Conservation (phyloP, 2,113 vertebrate genomes). For the Mustelus asterias region DNA sequence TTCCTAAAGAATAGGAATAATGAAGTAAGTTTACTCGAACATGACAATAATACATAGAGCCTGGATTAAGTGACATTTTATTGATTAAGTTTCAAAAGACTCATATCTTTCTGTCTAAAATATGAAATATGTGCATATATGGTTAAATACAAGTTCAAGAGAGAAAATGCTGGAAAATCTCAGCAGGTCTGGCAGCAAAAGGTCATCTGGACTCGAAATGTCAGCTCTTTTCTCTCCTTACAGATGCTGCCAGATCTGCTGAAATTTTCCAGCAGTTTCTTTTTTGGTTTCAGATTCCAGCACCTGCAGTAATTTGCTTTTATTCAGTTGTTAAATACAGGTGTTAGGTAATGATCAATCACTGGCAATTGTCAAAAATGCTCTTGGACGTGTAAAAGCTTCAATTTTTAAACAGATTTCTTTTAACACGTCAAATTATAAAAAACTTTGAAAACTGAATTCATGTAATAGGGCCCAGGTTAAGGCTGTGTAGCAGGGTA, state of each 20-base stretch:
- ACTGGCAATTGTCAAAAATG: neutral
- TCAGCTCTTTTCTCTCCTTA: too few species aligned
- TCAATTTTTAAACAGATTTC: slow-evolving; percentile 26
- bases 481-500: slow-evolving; percentile 29
- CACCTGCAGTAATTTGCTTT: too few species aligned
- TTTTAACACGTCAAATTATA: slow-evolving; percentile 36
- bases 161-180: too few species aligned
- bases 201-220: too few species aligned
- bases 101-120: neutral
- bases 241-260: too few species aligned
- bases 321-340: neutral
- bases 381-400: neutral
- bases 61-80: neutral
- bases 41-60: neutral
- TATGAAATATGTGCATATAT: neutral
- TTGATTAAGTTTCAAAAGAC: neutral
- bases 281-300: too few species aligned
- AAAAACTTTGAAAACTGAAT: slow-evolving; percentile 9
- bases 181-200: too few species aligned
- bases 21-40: neutral
- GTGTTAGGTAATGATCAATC: neutral
- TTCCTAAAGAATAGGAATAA: neutral
- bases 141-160: too few species aligned
- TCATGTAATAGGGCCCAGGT: neutral
- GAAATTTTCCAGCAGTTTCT: too few species aligned